A percentile compares a stretch with the other conserved stretches of the same genome.
phyloP scores from a whole-genome alignment of 2,113 vertebrate species.

The Burhinus oedicnemus region DNA sequence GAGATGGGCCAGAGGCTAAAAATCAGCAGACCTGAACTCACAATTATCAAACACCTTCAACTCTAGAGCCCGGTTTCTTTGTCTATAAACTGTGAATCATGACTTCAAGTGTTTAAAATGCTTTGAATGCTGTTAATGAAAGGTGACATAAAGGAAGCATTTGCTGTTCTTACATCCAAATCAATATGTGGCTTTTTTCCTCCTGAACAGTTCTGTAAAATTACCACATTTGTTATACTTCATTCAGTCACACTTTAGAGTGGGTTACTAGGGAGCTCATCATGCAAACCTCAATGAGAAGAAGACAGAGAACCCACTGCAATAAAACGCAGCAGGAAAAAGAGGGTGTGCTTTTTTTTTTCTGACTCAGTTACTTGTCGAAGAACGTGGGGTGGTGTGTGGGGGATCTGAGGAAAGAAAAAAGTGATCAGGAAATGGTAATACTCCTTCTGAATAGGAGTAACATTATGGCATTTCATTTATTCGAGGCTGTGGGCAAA shows the following conservation, averaged over 20 bases:
- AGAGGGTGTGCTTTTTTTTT: background rate
- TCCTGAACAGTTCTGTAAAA: background rate
- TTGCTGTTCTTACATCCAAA: background rate
- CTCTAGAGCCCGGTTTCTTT: background rate
- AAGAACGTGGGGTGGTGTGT: background rate
- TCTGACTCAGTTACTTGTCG: background rate
- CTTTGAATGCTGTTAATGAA: background rate
- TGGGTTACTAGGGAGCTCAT: background rate
- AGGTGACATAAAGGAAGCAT: background rate
- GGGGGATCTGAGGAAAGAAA: background rate
- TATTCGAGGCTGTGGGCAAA: constrained; percentile 12
- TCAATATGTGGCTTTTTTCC: background rate
- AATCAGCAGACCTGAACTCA: background rate
- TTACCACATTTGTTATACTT: background rate
- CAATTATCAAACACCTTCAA: background rate
- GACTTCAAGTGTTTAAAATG: background rate
- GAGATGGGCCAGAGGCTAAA: background rate
- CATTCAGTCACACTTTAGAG: background rate
- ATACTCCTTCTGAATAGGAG: background rate
- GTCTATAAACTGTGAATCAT: background rate
- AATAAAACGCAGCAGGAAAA: background rate
- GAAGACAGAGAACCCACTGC: background rate
- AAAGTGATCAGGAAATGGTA: background rate
- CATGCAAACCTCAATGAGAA: background rate
- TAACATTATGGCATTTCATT: background rate